Base-by-base conservation (phyloP, 1,140 invertebrate species). In the Drosophila kanapiae region DNA sequence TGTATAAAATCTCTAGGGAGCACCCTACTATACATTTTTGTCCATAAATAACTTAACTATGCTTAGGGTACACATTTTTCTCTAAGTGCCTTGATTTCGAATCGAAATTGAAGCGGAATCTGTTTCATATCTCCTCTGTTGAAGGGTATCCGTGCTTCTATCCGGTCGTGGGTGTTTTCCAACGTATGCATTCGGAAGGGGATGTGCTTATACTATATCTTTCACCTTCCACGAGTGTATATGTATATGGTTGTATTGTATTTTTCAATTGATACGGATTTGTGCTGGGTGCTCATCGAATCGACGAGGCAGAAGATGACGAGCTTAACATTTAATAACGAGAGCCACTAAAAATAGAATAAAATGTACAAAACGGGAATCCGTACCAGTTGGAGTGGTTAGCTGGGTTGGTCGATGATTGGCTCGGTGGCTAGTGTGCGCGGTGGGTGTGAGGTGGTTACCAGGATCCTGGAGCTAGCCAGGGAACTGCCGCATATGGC, bases 291-390 rank as follows among this genome's bases (percentile, higher is more conserved):
- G 63, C 78, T 91, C 88, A 82, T 77, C 67, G 78, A 90, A 71
- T 67, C 82, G 56, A 59, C 75, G 84, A 88, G 57, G 84, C 81
- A 71, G 78, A 91, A 88, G 69, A 72, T 70, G 69, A 72, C 43
- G 83, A 85, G 88, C 84, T 91, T 91, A 75, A 85, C 83, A 82
- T 88, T 91, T 88, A 91, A 91, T 88, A 91, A 82, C 59, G 65
- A 54, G 80, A 78, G 82, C 68, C 69, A 75, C 77, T 70, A 81
- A 78, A 78, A 78, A 77, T 78, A 78, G 53, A n/a, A 69, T 63
- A 75, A 67, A 75, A 23, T 23, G 16, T 59, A 42, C 40, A 27
- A 79, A 70, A 47, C 42, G 38, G 58, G 68, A 77, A 70, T 74
- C 63, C 68, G 33, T 65, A 90, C 80, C 84, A 84, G 83, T 75